Conservation (phyloP, 2,888 invertebrate genomes). For the Diadegma fenestrale region DNA sequence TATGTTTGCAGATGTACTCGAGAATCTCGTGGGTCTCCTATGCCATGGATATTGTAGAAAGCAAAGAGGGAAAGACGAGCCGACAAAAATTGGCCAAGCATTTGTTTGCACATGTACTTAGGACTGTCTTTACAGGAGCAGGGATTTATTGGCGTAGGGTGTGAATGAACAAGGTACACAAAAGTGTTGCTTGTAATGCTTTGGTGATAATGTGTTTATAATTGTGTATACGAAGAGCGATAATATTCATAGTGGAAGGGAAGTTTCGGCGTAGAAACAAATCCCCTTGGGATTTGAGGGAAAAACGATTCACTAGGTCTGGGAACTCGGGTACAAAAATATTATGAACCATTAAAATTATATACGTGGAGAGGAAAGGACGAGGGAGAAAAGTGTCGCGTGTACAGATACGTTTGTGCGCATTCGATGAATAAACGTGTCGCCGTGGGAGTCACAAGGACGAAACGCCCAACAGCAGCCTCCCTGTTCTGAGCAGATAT, state of each 20-base stretch:
- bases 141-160: constrained; percentile 42
- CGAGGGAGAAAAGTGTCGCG: constrained; percentile 30
- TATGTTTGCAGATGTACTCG: constrained; percentile 39
- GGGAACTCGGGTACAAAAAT: constrained; percentile 15
- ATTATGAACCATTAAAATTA: constrained; percentile 46
- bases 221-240: constrained; percentile 24
- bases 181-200: background rate
- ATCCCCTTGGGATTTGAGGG: constrained; percentile 43
- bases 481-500: constrained; percentile 69
- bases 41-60: background rate
- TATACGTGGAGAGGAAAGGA: background rate
- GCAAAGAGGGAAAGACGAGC: background rate
- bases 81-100: background rate
- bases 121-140: constrained; percentile 34
- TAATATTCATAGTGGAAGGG: constrained; percentile 39
- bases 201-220: constrained; percentile 42
- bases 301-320: constrained; percentile 44
- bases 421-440: constrained; percentile 74
- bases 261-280: constrained; percentile 18
- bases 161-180: constrained; percentile 10
- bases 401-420: constrained; percentile 36
- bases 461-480: constrained; percentile 69
- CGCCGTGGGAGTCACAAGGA: constrained; percentile 72
- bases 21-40: background rate
- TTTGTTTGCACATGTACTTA: constrained; percentile 61